These are phyloP conservation scores for Danio jaintianensis DNA, from an alignment of 2,797 vertebrate species.

Conservation along the genomic window DNA sequence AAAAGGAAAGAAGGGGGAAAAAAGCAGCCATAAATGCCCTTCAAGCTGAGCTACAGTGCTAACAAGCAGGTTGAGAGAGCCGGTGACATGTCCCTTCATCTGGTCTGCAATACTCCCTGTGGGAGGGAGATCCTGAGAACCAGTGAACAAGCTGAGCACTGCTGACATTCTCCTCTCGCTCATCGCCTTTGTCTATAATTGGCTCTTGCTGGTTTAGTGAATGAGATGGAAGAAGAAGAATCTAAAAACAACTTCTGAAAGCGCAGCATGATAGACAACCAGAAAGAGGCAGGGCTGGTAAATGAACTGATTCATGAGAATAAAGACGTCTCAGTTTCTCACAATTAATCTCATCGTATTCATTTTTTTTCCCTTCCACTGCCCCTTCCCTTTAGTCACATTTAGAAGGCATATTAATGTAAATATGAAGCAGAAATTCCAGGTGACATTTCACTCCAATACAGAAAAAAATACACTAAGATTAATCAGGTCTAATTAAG, in stretches of 20 bases:
- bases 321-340: background rate
- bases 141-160: background rate
- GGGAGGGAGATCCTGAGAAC: slow-evolving; percentile 26
- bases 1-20: background rate
- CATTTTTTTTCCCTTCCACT: background rate
- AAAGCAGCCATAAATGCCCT: slow-evolving; percentile 64
- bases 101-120: slow-evolving; percentile 56
- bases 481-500: no score
- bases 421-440: no score
- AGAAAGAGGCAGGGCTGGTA: background rate
- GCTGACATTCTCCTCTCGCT: slow-evolving; percentile 32
- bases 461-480: no score
- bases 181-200: slow-evolving; percentile 35
- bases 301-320: background rate
- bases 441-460: no score
- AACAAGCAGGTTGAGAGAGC: slow-evolving; percentile 73
- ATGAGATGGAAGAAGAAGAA: background rate
- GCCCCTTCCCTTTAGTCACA: no score
- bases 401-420: background rate
- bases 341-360: slow-evolving; percentile 1
- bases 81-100: slow-evolving; percentile 73
- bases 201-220: slow-evolving; percentile 13
- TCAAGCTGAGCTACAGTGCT: slow-evolving; percentile 68
- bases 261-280: background rate
- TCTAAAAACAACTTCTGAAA: background rate